Conservation (phyloP, 2,888 invertebrate species). For the Listrodromus nycthemerus region DNA sequence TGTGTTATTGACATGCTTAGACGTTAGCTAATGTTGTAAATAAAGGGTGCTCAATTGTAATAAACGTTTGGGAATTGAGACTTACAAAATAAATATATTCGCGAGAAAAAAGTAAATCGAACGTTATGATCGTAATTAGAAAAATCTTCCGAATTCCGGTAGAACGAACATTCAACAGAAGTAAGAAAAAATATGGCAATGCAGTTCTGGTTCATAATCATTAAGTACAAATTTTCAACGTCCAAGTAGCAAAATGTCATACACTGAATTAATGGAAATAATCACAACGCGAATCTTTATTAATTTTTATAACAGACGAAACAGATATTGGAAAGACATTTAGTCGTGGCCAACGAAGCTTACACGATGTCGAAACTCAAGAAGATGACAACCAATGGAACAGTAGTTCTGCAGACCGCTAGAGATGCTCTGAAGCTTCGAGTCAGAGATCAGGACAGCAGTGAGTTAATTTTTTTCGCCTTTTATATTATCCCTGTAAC, state of each 20-base stretch:
- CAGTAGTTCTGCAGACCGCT: slow-evolving; percentile 89
- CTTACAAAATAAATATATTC: too few species aligned
- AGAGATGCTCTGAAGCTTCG: slow-evolving; percentile 90
- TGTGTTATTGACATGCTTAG: too few species aligned
- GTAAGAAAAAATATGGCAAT: too few species aligned
- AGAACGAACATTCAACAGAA: too few species aligned
- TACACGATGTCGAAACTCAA: slow-evolving; percentile 93
- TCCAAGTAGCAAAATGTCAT: background rate
- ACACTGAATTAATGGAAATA: too few species aligned
- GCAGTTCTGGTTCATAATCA: too few species aligned
- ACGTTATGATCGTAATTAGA: too few species aligned
- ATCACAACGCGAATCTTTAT: background rate
- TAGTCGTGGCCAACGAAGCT: slow-evolving; percentile 92
- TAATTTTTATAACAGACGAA: slow-evolving; percentile 87
- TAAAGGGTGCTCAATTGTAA: too few species aligned
- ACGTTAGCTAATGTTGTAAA: too few species aligned
- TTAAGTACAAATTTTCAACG: background rate
- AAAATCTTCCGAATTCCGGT: too few species aligned
- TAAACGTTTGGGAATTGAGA: too few species aligned
- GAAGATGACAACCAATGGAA: slow-evolving; percentile 88
- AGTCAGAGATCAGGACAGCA: slow-evolving; percentile 91
- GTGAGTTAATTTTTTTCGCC: slow-evolving; percentile 85
- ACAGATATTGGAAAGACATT: slow-evolving; percentile 94
- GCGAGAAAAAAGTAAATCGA: too few species aligned
- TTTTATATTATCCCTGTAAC: background rate